These are phyloP conservation scores for Hypsibius dujardini DNA, from an alignment of 1,140 invertebrate genomes.

Conservation along the genomic window DNA sequence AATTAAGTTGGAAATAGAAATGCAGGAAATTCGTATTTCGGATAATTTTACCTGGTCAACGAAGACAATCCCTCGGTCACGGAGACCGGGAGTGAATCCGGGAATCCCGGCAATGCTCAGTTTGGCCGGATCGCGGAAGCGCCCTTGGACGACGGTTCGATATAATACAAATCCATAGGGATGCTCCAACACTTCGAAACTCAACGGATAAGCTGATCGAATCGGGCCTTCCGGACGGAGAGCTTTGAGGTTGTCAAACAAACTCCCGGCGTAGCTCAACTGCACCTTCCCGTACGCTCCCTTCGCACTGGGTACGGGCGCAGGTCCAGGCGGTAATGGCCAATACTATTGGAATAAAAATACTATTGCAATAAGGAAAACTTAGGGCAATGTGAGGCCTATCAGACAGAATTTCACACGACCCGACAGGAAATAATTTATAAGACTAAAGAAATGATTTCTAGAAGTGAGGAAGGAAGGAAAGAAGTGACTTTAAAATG, in stretches of 20 bases:
- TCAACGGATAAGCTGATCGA: constrained; percentile 34
- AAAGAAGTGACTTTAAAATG: too few relatives aligned
- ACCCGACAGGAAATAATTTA: too few relatives aligned
- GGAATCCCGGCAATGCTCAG: constrained; percentile 34
- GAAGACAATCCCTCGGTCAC: constrained; percentile 55
- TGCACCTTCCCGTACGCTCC: constrained; percentile 32
- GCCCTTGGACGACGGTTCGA: constrained; percentile 40
- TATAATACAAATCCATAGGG: constrained; percentile 53
- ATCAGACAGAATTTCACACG: too few relatives aligned
- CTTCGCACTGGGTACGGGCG: constrained; percentile 37
- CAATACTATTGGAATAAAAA: constrained; percentile 32
- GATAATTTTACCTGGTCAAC: constrained; percentile 40
- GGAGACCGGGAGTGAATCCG: constrained; percentile 32
- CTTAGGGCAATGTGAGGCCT: too few relatives aligned
- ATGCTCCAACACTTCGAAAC: constrained; percentile 43
- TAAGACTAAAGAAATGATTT: too few relatives aligned
- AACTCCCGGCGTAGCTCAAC: constrained; percentile 11
- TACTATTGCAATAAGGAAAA: neutral
- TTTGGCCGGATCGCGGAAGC: constrained; percentile 37
- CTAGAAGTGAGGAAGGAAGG: constrained; percentile 6
- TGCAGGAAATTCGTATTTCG: too few relatives aligned
- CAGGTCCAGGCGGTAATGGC: constrained; percentile 32
- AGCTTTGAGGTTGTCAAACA: constrained; percentile 18
- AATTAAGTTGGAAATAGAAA: too few relatives aligned
- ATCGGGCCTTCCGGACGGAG: constrained; percentile 24